Evolutionary conservation across 2,797 vertebrate genomes (phyloP).

Genomic region (Scolopax bukidnonensis): DNA sequence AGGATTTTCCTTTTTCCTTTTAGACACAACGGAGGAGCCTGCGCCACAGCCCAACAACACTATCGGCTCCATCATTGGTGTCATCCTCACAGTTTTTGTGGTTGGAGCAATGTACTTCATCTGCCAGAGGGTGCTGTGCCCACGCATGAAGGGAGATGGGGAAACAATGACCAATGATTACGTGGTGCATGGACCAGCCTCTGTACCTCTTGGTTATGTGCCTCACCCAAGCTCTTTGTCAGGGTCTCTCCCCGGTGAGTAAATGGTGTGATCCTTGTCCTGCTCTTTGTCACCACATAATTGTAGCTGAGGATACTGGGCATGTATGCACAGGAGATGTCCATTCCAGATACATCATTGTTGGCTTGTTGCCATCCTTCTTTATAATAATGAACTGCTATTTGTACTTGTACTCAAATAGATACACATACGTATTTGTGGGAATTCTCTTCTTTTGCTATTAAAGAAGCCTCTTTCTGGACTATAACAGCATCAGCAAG

Average conservation of each 20-base stretch:
- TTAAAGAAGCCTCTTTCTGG: background rate
- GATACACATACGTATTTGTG: fast-evolving
- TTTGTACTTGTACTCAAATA: background rate
- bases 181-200: conserved; percentile 90
- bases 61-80: conserved; percentile 92
- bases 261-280: background rate
- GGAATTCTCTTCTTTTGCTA: background rate
- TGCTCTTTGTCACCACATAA: background rate
- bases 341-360: background rate
- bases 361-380: background rate
- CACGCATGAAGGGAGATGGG: conserved; percentile 95
- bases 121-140: conserved; percentile 94
- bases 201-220: conserved; percentile 92
- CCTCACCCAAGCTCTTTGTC: conserved; percentile 93
- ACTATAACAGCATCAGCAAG: background rate
- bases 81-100: conserved; percentile 92
- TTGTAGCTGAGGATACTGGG: background rate
- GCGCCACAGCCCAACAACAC: conserved; percentile 89
- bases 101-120: conserved; percentile 95
- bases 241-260: conserved; percentile 92
- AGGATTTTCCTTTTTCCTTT: conserved; percentile 8
- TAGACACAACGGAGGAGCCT: conserved; percentile 93
- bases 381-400: background rate
- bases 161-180: conserved; percentile 96
- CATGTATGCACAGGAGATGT: background rate